Evolutionary conservation across 1,140 invertebrate species (phyloP), one percentile per base, ranked within the genome.

Genomic region (Scaptodrosophila lebanonensis): DNA sequence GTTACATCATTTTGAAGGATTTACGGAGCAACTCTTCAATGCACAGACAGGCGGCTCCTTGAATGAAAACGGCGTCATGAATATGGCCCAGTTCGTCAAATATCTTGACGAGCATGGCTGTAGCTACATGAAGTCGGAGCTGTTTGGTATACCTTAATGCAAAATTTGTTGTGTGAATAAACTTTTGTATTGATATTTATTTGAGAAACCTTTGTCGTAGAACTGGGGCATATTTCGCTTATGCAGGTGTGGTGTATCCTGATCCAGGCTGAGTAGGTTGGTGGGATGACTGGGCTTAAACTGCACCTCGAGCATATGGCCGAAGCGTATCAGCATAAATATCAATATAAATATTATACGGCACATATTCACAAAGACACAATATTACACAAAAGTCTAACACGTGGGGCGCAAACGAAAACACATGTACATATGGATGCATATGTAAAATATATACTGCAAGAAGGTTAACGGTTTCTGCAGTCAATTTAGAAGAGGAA

Each of bases 111-210:
- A 89, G n/a, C 92, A 93, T 63, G 76, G 90, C 22, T 90, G 89
- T 29, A 91, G 89, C 44, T 90, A 94, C 86, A 91, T 91, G 57
- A 95, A 94, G 87, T 91, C 91, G 69, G 89, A 93, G 67, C 90
- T 93, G 59, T 95, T 95, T 90, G 93, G 93, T 11, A 88, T 94
- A 29, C 90, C 92, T 27, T 85, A 54, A 70, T 8, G 12, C 11
- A 7, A 4, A 4, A n/a, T 47, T 38, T 59, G 12, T 27, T n/a
- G 18, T 66, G 27, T 68, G 29, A 75, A 71, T 71, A 65, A 71
- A 77, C 30, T 60, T 54, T 44, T 51, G 39, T 60, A 43, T 54
- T 52, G 50, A 36, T 32, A 4, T 29, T 52, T 8, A 11, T 13
- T 7, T 11, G 16, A 51, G 9, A 43, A 52, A 72, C 83, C 83